Percentiles rank a stretch among this genome's conserved stretches.
Conservation (phyloP, 2,797 vertebrate genomes). For the Protonibea diacanthus region DNA sequence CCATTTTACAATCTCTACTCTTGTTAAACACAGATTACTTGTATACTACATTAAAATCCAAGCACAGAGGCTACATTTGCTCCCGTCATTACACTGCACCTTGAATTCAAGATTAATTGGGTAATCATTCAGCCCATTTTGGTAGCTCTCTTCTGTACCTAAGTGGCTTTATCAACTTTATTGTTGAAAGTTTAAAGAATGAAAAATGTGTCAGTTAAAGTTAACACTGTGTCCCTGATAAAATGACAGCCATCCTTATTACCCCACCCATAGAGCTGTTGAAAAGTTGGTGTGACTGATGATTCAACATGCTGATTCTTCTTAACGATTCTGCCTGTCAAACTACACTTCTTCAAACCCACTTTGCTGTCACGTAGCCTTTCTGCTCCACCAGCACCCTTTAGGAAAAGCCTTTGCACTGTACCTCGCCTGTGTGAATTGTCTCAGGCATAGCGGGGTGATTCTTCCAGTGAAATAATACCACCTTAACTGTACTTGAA, state of each 20-base stretch:
- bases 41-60: constrained; percentile 37
- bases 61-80: constrained; percentile 12
- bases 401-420: constrained; percentile 23
- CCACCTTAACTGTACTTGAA: constrained; percentile 32
- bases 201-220: constrained; percentile 16
- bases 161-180: constrained; percentile 3
- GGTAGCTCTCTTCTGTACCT: constrained; percentile 15
- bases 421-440: constrained; percentile 23
- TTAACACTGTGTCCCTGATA: constrained; percentile 28
- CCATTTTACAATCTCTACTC: constrained; percentile 42
- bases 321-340: constrained; percentile 29
- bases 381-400: constrained; percentile 31
- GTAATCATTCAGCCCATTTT: constrained; percentile 40
- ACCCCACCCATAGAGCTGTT: background rate
- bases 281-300: constrained; percentile 39
- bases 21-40: constrained; percentile 31
- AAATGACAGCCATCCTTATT: constrained; percentile 10
- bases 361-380: constrained; percentile 41
- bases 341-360: constrained; percentile 25
- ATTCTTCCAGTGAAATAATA: constrained; percentile 29
- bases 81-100: constrained; percentile 6
- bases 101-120: constrained; percentile 45
- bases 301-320: constrained; percentile 54
- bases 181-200: constrained; percentile 18
- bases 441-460: constrained; percentile 14